Conservation (phyloP, 2,797 vertebrate species). For the Sebastes hubbsi region DNA sequence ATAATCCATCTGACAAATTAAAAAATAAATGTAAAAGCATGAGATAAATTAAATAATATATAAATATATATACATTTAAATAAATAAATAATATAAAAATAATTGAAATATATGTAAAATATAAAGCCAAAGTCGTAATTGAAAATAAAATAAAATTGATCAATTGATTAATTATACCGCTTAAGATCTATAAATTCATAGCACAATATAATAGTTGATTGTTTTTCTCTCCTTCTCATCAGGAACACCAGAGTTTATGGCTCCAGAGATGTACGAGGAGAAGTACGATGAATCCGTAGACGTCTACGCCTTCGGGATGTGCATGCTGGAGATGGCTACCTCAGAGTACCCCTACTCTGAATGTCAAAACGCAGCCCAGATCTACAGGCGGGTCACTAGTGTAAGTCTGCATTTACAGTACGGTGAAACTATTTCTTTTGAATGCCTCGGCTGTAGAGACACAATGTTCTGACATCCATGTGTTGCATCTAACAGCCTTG, state of each 20-base stretch:
- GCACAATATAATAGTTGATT: not conserved
- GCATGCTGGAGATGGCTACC: conserved; percentile 99
- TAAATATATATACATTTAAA: no score
- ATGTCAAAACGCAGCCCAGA: conserved; percentile 98
- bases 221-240: conserved; percentile 48
- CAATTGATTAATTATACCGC: not conserved
- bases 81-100: no score
- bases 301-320: conserved; percentile 99
- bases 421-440: conserved; percentile 43
- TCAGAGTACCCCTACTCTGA: conserved; percentile 99
- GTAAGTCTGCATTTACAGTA: conserved; percentile 71
- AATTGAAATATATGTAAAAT: rapidly evolving
- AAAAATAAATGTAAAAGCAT: no score
- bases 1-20: no score
- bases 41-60: no score
- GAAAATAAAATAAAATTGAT: no score
- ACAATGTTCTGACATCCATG: conserved; percentile 72
- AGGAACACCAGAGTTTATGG: conserved; percentile 95
- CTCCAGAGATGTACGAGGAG: conserved; percentile 99
- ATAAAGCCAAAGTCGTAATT: no score
- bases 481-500: not conserved
- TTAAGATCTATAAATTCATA: not conserved
- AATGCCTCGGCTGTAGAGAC: conserved; percentile 74
- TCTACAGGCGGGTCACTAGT: conserved; percentile 96
- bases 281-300: conserved; percentile 99